phyloP scores from a whole-genome alignment of 2,797 vertebrate genomes.

The Rhynchonycteris naso region DNA sequence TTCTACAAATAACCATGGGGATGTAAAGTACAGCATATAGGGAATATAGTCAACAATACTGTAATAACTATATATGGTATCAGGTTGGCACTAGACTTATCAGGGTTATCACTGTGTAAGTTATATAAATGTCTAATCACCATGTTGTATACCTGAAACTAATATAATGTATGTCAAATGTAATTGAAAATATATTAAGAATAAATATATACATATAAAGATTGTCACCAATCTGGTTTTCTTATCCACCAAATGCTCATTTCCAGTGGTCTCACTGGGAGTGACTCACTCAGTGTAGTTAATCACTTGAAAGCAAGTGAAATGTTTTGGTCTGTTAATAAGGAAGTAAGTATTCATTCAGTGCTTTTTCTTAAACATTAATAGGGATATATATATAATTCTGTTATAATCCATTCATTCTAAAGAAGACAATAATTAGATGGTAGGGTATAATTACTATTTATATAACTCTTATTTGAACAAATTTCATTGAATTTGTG shows the following conservation, averaged over 20 bases:
- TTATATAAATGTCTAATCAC: neutral
- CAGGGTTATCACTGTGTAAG: neutral
- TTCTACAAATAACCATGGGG: neutral
- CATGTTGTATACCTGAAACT: neutral
- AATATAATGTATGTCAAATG: neutral
- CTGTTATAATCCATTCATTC: slow-evolving; percentile 50
- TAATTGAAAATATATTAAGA: neutral
- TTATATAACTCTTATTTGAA: slow-evolving; percentile 58
- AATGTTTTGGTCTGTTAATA: slow-evolving; percentile 23
- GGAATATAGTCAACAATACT: neutral
- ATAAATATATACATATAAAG: neutral
- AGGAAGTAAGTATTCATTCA: neutral
- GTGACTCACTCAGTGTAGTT: neutral
- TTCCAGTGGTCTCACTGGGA: neutral
- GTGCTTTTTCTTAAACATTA: slow-evolving; percentile 24
- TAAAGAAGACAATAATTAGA: slow-evolving; percentile 54
- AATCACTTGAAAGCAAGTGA: neutral
- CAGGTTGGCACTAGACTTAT: neutral
- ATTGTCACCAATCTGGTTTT: neutral
- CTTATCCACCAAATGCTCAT: neutral
- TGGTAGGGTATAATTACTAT: slow-evolving; percentile 29
- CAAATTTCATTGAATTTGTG: slow-evolving; percentile 54
- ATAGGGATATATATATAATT: neutral
- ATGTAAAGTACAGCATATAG: neutral
- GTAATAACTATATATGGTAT: neutral